Conservation (phyloP, 2,113 vertebrate genomes). For the Poeciliopsis retropinna region DNA sequence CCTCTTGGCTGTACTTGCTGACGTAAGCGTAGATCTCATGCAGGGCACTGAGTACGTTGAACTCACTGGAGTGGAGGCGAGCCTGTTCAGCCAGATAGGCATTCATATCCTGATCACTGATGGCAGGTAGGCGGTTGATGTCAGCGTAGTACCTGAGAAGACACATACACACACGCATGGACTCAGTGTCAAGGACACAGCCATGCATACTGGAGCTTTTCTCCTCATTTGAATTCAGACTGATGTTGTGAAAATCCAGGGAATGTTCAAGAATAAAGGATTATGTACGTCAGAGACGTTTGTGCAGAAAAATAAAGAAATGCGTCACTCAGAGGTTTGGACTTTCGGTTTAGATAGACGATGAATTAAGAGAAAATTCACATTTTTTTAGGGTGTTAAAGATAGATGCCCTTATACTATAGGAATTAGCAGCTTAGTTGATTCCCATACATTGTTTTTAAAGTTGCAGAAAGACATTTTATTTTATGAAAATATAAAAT, state of each 20-base stretch:
- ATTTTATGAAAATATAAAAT: too few species aligned
- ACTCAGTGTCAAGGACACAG: constrained; percentile 32
- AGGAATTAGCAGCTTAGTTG: neutral
- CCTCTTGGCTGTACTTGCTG: constrained; percentile 96
- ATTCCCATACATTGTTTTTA: neutral
- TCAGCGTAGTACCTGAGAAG: constrained; percentile 92
- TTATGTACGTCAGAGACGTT: constrained; percentile 22
- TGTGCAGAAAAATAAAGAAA: constrained; percentile 22
- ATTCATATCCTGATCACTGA: constrained; percentile 98
- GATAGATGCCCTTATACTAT: neutral
- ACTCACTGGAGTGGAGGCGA: constrained; percentile 90
- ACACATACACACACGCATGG: constrained; percentile 26
- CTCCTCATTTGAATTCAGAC: constrained; percentile 14
- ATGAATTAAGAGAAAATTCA: neutral
- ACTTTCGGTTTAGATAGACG: neutral
- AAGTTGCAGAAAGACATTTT: neutral
- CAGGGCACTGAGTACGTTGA: constrained; percentile 93
- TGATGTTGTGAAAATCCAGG: constrained; percentile 16
- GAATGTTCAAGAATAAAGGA: neutral
- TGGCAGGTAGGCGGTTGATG: constrained; percentile 93
- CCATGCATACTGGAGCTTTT: constrained; percentile 37
- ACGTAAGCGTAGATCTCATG: constrained; percentile 95
- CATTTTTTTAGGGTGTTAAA: neutral
- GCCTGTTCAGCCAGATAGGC: constrained; percentile 97
- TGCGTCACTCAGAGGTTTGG: constrained; percentile 9